Evolutionary conservation across 2,888 invertebrate genomes (phyloP).

Genomic region (Dascillus cervinus): DNA sequence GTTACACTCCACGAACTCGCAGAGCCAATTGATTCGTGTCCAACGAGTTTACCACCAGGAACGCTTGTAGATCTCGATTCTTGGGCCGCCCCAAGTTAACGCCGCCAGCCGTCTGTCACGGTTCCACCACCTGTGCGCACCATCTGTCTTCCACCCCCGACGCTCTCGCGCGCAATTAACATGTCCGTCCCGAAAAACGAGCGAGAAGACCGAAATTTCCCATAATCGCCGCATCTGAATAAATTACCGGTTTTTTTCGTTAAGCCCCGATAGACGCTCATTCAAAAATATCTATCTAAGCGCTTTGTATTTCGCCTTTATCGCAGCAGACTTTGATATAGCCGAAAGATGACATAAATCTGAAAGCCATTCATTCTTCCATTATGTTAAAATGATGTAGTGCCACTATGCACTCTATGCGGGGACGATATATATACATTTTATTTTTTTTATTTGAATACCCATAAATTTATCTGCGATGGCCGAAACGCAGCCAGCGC

Average conservation of each 20-base stretch:
- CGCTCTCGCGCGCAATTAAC: slow-evolving; percentile 34
- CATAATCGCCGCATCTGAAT: too few relatives aligned
- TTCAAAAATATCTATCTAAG: too few relatives aligned
- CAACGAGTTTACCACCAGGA: too few relatives aligned
- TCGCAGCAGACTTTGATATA: slow-evolving; percentile 36
- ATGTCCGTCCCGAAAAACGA: too few relatives aligned
- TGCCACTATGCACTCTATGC: slow-evolving; percentile 31
- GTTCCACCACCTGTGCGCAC: slow-evolving; percentile 32
- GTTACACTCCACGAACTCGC: too few relatives aligned
- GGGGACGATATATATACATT: slow-evolving; percentile 16
- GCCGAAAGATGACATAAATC: slow-evolving; percentile 42
- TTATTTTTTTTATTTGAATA: slow-evolving; percentile 17
- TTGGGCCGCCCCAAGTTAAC: too few relatives aligned
- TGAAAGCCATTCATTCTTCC: slow-evolving; percentile 41
- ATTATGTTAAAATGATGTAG: slow-evolving; percentile 42
- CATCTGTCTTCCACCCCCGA: slow-evolving; percentile 35
- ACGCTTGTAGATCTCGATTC: too few relatives aligned
- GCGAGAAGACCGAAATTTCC: too few relatives aligned
- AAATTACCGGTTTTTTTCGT: too few relatives aligned
- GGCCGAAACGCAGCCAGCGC: too few relatives aligned
- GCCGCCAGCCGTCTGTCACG: slow-evolving; percentile 22
- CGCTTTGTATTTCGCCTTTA: slow-evolving; percentile 33
- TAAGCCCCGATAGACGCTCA: too few relatives aligned
- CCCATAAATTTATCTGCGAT: slow-evolving; percentile 16
- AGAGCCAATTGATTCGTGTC: too few relatives aligned